These are phyloP conservation scores for Belonocnema kinseyi DNA, from an alignment of 1,140 invertebrate species.

Conservation along the genomic window DNA sequence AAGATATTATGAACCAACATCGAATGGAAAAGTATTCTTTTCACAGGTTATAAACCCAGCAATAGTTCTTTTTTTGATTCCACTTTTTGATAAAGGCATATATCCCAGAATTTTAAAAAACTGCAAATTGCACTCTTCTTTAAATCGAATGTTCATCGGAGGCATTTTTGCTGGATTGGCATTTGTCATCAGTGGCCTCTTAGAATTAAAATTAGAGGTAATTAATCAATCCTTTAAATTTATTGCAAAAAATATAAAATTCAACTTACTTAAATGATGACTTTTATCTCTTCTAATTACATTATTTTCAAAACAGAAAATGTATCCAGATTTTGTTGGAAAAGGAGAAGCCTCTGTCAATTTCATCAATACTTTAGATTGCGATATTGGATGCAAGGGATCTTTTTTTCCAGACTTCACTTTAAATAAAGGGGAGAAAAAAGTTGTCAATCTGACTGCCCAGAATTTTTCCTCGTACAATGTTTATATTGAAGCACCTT, in stretches of 20 bases:
- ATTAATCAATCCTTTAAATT: background rate
- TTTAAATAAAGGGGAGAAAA: background rate
- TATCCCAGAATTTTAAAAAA: slow-evolving; percentile 72
- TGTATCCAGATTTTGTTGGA: background rate
- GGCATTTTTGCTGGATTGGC: slow-evolving; percentile 80
- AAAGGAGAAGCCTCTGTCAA: background rate
- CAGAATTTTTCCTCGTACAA: slow-evolving; percentile 39
- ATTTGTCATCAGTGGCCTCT: slow-evolving; percentile 72
- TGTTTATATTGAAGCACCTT: slow-evolving; percentile 41
- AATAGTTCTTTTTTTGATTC: slow-evolving; percentile 82
- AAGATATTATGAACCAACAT: background rate
- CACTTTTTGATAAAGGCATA: slow-evolving; percentile 79
- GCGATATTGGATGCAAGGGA: background rate
- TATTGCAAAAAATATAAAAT: too few species aligned
- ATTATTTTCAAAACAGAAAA: background rate
- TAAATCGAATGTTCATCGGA: slow-evolving; percentile 82
- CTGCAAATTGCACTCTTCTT: slow-evolving; percentile 71
- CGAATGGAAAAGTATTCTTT: background rate
- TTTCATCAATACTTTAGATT: background rate
- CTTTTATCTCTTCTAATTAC: background rate
- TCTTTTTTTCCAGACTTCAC: background rate
- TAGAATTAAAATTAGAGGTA: slow-evolving; percentile 49
- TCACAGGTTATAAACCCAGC: slow-evolving; percentile 79
- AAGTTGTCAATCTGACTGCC: slow-evolving; percentile 40
- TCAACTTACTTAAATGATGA: background rate